A percentile compares a stretch with the other conserved stretches of the same genome.
Conservation (phyloP, 2,888 invertebrate species). For the Exocentrus adspersus region DNA sequence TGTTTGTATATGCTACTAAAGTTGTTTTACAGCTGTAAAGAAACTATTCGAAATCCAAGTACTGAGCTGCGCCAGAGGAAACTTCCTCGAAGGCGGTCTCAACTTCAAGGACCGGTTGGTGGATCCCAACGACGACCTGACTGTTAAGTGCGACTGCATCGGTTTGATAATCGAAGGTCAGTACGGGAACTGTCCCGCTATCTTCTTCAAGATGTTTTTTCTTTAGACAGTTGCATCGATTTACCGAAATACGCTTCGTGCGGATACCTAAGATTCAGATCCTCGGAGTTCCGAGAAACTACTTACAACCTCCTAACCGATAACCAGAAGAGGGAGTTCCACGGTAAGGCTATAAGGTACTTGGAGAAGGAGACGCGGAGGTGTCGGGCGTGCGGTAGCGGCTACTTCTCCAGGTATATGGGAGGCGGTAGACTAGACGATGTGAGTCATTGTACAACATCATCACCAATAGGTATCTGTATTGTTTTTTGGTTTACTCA, state of each 20-base stretch:
- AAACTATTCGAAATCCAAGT: constrained; percentile 71
- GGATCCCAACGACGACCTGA: constrained; percentile 54
- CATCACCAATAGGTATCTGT: too few species aligned
- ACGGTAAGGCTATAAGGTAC: constrained; percentile 68
- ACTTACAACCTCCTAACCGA: constrained; percentile 73
- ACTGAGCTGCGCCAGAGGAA: constrained; percentile 70
- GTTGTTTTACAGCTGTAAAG: constrained; percentile 64
- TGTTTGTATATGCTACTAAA: constrained; percentile 8
- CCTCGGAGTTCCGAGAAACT: constrained; percentile 68
- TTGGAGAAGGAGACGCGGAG: constrained; percentile 69
- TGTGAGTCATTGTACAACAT: too few species aligned
- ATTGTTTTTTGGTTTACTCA: background rate
- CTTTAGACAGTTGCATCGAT: constrained; percentile 66
- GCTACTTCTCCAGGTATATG: constrained; percentile 66
- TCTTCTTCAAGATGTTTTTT: too few species aligned
- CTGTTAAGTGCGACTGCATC: constrained; percentile 62
- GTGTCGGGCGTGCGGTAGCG: constrained; percentile 69
- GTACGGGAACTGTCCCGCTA: too few species aligned
- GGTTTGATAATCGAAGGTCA: constrained; percentile 60
- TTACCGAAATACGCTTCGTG: constrained; percentile 72
- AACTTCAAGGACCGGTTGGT: constrained; percentile 56
- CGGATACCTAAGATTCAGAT: constrained; percentile 70
- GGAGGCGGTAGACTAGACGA: constrained; percentile 59
- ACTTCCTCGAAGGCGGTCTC: constrained; percentile 65
- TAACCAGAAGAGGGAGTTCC: constrained; percentile 71